Evolutionary conservation across 2,113 vertebrate species (phyloP).

Genomic region (Todiramphus chloris): DNA sequence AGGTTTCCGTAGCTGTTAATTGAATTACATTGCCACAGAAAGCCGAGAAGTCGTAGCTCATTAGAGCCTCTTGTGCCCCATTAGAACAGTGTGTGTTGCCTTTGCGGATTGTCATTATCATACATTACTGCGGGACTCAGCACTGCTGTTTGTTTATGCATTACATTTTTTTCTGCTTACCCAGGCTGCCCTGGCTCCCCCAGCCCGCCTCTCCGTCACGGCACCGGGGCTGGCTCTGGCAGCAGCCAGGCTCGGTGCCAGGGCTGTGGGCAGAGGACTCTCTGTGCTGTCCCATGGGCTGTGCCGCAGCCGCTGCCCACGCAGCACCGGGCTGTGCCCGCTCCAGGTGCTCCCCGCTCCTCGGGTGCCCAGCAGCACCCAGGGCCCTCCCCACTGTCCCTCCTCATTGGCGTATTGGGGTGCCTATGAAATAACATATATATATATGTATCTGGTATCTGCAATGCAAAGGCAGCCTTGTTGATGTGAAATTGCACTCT

Average conservation of each 20-base stretch:
- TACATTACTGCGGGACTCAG: conserved; percentile 61
- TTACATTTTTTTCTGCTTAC: conserved; percentile 40
- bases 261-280: background rate
- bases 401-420: background rate
- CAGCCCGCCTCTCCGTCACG: background rate
- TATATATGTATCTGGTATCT: conserved; percentile 4
- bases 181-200: background rate
- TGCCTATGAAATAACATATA: background rate
- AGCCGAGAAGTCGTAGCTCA: conserved; percentile 64
- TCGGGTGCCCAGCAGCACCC: rapidly evolving
- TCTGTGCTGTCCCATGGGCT: rapidly evolving
- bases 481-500: conserved; percentile 65
- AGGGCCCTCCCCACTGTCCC: rapidly evolving
- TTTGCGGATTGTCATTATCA: conserved; percentile 56
- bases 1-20: conserved; percentile 58
- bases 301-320: background rate
- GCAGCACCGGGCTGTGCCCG: background rate
- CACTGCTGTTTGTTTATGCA: conserved; percentile 43
- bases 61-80: conserved; percentile 68
- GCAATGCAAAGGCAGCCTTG: conserved; percentile 45
- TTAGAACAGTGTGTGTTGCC: conserved; percentile 51
- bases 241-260: background rate
- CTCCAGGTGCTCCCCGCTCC: background rate
- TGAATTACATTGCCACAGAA: conserved; percentile 71
- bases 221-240: background rate